Evolutionary conservation across 1,140 invertebrate species (phyloP).

Genomic region (Hestina assimilis): DNA sequence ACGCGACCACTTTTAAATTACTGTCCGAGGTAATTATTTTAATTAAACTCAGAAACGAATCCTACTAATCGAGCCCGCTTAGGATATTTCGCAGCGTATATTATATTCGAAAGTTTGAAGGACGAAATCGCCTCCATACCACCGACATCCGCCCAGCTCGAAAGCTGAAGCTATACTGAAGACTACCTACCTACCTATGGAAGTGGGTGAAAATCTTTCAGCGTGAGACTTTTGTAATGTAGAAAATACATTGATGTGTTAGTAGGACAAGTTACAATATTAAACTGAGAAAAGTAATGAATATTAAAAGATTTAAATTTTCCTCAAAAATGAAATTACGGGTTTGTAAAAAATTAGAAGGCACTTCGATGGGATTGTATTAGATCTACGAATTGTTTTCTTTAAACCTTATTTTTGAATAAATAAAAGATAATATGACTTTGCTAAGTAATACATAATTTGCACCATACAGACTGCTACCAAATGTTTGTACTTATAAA

Average conservation of each 20-base stretch:
- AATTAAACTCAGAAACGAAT: constrained; percentile 15
- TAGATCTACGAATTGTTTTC: neutral
- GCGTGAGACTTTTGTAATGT: neutral
- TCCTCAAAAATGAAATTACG: neutral
- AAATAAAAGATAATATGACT: too few species aligned
- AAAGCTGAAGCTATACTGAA: constrained; percentile 55
- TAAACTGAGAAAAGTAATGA: neutral
- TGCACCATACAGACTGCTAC: too few species aligned
- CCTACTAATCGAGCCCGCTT: constrained; percentile 1
- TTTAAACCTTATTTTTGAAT: neutral
- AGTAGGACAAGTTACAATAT: neutral
- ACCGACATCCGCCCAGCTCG: constrained; percentile 39
- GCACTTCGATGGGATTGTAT: neutral
- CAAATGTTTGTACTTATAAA: too few species aligned
- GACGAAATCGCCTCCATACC: constrained; percentile 39
- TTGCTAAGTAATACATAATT: too few species aligned
- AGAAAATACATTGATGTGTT: constrained; percentile 4
- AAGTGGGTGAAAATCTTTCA: constrained; percentile 3
- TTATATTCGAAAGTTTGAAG: constrained; percentile 47
- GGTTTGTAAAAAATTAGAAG: neutral
- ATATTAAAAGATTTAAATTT: neutral
- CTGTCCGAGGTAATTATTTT: constrained; percentile 15
- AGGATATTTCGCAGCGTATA: constrained; percentile 34
- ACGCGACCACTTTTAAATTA: constrained; percentile 30
- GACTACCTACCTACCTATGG: constrained; percentile 17